phyloP scores from a whole-genome alignment of 1,140 invertebrate species.

The Panagrolaimus sp. region DNA sequence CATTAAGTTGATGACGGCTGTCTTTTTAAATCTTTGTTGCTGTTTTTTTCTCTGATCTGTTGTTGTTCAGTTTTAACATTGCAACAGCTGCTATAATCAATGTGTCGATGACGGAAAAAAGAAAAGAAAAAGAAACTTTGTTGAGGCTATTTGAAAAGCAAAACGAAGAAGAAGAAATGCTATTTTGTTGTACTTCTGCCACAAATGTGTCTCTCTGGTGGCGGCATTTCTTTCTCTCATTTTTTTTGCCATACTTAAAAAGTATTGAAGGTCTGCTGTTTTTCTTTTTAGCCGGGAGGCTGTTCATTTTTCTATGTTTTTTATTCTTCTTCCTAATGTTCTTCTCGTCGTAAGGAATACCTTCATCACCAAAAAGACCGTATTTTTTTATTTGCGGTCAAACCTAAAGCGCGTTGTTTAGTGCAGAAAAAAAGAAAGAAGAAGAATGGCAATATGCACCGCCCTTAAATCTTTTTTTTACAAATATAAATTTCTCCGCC shows the following conservation, averaged over 20 bases:
- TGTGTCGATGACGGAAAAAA: background rate
- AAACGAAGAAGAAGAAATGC: background rate
- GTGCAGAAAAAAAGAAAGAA: no score
- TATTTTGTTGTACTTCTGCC: conserved; percentile 11
- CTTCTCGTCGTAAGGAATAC: background rate
- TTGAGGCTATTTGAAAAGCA: background rate
- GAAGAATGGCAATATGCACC: no score
- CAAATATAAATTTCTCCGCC: no score
- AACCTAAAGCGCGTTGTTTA: no score
- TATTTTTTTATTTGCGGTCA: background rate
- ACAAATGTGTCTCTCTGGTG: background rate
- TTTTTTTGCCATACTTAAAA: no score
- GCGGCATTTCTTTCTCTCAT: background rate
- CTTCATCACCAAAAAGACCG: conserved; percentile 10
- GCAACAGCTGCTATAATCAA: conserved; percentile 15
- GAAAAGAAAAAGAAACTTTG: background rate
- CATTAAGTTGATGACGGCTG: no score
- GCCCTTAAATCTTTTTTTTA: no score
- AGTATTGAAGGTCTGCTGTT: no score
- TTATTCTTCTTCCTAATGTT: background rate
- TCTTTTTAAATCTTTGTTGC: background rate
- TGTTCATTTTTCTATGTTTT: no score
- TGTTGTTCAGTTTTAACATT: background rate
- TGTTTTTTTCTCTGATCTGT: conserved; percentile 8
- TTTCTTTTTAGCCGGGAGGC: background rate